Percentiles rank a stretch among this genome's conserved stretches.
Conservation (phyloP, 1,140 invertebrate genomes). For the Caenorhabditis tropicalis region DNA sequence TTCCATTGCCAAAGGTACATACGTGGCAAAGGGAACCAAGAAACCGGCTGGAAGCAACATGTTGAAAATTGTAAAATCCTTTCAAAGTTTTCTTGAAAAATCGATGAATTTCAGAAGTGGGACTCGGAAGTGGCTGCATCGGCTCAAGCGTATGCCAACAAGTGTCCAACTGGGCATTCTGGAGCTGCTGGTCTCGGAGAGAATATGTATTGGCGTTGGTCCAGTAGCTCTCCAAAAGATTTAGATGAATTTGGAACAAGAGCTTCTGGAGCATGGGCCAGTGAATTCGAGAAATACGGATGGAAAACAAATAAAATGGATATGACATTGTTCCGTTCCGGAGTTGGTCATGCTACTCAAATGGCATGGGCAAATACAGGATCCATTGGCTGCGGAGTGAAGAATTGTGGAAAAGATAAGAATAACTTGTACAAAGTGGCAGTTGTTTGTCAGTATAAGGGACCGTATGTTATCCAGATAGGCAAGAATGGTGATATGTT, state of each 20-base stretch:
- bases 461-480: background rate
- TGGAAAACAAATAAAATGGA: conserved; percentile 11
- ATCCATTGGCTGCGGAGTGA: conserved; percentile 4
- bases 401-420: conserved; percentile 23
- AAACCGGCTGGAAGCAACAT: conserved; percentile 12
- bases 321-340: background rate
- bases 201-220: conserved; percentile 21
- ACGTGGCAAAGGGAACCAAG: background rate
- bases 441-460: conserved; percentile 14
- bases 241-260: background rate
- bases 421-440: background rate
- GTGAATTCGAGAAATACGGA: conserved; percentile 31
- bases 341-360: conserved; percentile 40
- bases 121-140: background rate
- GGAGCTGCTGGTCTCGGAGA: background rate
- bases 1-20: conserved; percentile 20
- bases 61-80: background rate
- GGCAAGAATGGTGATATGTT: background rate
- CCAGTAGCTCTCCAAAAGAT: background rate
- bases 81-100: background rate
- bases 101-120: background rate
- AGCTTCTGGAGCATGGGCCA: conserved; percentile 1
- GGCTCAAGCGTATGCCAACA: conserved; percentile 21
- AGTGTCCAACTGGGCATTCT: conserved; percentile 37
- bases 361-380: conserved; percentile 15